These are phyloP conservation scores for Drosophila auraria DNA, from an alignment of 1,140 invertebrate genomes.

Conservation along the genomic window DNA sequence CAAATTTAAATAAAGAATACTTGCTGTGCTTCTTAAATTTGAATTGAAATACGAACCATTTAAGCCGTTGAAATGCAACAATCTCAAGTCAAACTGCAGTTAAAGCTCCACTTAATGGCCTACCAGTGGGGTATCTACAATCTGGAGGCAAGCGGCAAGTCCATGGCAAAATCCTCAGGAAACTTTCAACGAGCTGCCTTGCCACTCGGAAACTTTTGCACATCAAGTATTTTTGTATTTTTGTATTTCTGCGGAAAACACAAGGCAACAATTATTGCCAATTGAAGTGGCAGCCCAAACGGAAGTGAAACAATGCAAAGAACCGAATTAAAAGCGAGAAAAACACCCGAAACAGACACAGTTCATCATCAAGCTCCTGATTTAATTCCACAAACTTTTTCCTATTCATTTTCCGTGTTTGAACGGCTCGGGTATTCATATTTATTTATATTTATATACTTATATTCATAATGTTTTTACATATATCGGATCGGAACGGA, in stretches of 20 bases:
- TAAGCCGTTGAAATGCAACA: not conserved
- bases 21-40: no score
- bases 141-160: not conserved
- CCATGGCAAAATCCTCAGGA: not conserved
- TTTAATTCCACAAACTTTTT: slow-evolving; percentile 19
- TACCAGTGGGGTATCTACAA: not conserved
- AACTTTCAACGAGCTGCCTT: not conserved
- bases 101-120: not conserved
- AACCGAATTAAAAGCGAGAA: slow-evolving; percentile 7
- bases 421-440: slow-evolving; percentile 5
- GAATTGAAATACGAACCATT: slow-evolving; percentile 1
- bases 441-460: slow-evolving; percentile 14
- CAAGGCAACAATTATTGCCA: slow-evolving; percentile 9
- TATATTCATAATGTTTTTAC: slow-evolving; percentile 53
- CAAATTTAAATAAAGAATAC: not conserved
- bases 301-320: not conserved
- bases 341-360: not conserved
- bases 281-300: slow-evolving; percentile 6
- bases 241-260: not conserved
- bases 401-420: not conserved
- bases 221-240: no score
- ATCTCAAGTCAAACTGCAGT: not conserved
- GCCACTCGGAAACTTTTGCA: not conserved
- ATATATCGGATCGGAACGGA: slow-evolving; percentile 13
- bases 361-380: slow-evolving; percentile 36